A percentile compares a stretch with the other conserved stretches of the same genome.
Evolutionary conservation across 2,888 invertebrate genomes (phyloP).

Genomic region (Pollenia labialis): DNA sequence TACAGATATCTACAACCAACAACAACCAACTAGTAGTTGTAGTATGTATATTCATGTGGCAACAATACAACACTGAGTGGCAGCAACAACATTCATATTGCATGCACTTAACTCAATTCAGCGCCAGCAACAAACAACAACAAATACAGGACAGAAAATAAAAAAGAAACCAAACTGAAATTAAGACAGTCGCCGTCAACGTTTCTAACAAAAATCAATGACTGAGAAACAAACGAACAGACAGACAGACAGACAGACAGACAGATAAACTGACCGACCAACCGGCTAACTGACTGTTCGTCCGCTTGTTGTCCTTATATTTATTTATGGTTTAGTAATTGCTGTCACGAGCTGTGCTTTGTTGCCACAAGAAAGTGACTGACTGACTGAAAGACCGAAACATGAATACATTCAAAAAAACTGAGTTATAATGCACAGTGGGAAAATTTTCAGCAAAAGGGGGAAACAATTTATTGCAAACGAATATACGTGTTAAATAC

Average conservation of each 20-base stretch:
- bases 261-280: neutral
- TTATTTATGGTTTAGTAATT: slow-evolving; percentile 34
- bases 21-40: slow-evolving; percentile 19
- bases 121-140: slow-evolving; percentile 39
- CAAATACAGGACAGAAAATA: slow-evolving; percentile 5
- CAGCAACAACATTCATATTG: slow-evolving; percentile 56
- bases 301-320: slow-evolving; percentile 4
- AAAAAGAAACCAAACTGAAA: slow-evolving; percentile 42
- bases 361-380: neutral
- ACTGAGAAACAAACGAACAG: slow-evolving; percentile 7
- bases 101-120: slow-evolving; percentile 51
- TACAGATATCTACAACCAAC: slow-evolving; percentile 2
- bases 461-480: no score
- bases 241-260: neutral
- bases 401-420: no score
- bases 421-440: no score
- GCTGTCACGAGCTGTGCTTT: slow-evolving; percentile 5
- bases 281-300: neutral
- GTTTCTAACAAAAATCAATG: slow-evolving; percentile 57
- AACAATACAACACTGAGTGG: slow-evolving; percentile 49
- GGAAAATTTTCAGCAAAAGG: no score
- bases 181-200: slow-evolving; percentile 7
- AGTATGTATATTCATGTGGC: slow-evolving; percentile 34
- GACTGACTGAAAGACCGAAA: neutral
- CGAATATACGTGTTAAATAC: no score